A percentile compares a stretch with the other conserved stretches of the same genome.
phyloP scores from a whole-genome alignment of 1,140 invertebrate genomes.

The Trichonephila inaurata region DNA sequence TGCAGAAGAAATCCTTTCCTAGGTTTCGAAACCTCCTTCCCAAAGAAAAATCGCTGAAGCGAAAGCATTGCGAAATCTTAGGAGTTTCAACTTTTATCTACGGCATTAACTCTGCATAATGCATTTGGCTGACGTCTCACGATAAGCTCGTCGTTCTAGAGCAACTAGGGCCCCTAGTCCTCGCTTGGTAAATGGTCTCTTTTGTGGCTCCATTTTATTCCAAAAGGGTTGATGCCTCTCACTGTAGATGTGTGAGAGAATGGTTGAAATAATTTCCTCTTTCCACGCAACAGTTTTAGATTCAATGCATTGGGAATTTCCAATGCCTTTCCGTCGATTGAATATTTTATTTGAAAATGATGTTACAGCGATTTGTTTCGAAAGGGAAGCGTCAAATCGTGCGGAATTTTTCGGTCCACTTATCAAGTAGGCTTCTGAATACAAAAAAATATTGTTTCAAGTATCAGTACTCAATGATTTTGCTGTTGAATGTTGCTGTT shows the following conservation, averaged over 20 bases:
- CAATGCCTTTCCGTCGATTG: neutral
- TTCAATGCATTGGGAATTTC: slow-evolving; percentile 13
- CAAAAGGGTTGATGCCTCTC: slow-evolving; percentile 20
- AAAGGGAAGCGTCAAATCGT: neutral
- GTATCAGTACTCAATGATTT: too few species aligned
- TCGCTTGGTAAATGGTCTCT: slow-evolving; percentile 47
- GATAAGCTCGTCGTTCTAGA: slow-evolving; percentile 43
- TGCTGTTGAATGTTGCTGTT: too few species aligned
- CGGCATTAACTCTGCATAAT: slow-evolving; percentile 64
- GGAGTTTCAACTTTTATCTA: slow-evolving; percentile 63
- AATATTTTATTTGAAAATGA: slow-evolving; percentile 36
- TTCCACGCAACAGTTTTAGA: slow-evolving; percentile 24
- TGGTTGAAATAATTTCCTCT: slow-evolving; percentile 36
- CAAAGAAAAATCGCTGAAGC: slow-evolving; percentile 67
- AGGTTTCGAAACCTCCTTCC: neutral
- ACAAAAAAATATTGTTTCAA: too few species aligned
- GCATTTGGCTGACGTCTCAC: slow-evolving; percentile 22
- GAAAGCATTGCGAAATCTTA: slow-evolving; percentile 47
- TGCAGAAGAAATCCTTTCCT: slow-evolving; percentile 65
- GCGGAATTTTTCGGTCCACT: too few species aligned
- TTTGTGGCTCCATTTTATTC: slow-evolving; percentile 57
- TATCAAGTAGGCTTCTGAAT: too few species aligned
- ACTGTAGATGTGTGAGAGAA: slow-evolving; percentile 49
- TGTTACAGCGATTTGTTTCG: neutral
- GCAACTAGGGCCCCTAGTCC: neutral